Percentiles rank a stretch among this genome's conserved stretches.
phyloP scores from a whole-genome alignment of 2,888 invertebrate species.

The Gerris lacustris region DNA sequence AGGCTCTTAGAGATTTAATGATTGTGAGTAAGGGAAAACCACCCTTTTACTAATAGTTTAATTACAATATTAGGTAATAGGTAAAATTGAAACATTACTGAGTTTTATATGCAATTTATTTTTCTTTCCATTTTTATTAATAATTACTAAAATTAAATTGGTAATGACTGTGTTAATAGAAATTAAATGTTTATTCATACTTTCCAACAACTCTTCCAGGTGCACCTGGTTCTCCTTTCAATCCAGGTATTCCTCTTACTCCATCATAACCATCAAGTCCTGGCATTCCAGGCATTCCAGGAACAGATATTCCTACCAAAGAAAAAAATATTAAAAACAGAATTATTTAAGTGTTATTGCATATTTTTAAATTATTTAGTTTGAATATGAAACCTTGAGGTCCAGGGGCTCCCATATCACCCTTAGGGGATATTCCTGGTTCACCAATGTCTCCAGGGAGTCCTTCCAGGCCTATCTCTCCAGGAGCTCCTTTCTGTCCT shows the following conservation, averaged over 20 bases:
- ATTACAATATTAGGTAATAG: too few species aligned
- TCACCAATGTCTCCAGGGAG: conserved; percentile 48
- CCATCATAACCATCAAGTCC: conserved; percentile 35
- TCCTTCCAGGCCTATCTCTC: conserved; percentile 61
- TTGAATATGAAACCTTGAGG: conserved; percentile 3
- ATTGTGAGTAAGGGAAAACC: too few species aligned
- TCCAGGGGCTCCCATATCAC: conserved; percentile 23
- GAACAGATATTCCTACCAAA: conserved; percentile 5
- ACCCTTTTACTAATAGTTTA: too few species aligned
- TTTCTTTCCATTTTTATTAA: background rate
- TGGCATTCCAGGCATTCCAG: conserved; percentile 26
- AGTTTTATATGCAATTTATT: too few species aligned
- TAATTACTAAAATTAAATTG: conserved; percentile 6
- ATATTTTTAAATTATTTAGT: too few species aligned
- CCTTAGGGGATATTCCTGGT: conserved; percentile 39
- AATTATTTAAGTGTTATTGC: too few species aligned
- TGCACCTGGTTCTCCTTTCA: conserved; percentile 47
- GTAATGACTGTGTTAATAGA: background rate
- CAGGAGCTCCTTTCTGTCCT: conserved; percentile 65
- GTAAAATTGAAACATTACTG: too few species aligned
- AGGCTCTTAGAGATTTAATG: too few species aligned
- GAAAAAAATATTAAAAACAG: background rate
- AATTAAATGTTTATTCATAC: conserved; percentile 1
- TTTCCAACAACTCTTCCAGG: conserved; percentile 36
- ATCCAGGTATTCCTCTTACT: conserved; percentile 43